A percentile compares a stretch with the other conserved stretches of the same genome.
Conservation (phyloP, 2,888 invertebrate genomes). For the Cataglyphis livida region DNA sequence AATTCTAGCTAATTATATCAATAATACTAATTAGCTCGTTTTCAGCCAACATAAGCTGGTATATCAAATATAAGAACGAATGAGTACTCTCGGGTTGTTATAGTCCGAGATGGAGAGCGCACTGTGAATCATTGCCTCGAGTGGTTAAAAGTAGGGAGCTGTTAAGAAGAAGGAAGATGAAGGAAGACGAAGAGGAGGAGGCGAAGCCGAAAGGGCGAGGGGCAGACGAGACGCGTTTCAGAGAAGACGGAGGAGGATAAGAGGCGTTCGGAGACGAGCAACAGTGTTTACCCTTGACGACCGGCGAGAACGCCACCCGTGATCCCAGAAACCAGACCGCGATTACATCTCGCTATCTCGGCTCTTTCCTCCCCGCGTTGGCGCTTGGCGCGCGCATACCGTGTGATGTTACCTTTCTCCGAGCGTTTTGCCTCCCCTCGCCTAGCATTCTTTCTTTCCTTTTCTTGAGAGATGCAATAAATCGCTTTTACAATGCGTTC, state of each 20-base stretch:
- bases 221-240: not conserved
- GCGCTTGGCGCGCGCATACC: not conserved
- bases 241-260: slow-evolving; percentile 42
- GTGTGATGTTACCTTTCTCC: slow-evolving; percentile 14
- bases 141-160: slow-evolving; percentile 68
- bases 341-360: slow-evolving; percentile 53
- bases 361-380: slow-evolving; percentile 5
- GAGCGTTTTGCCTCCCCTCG: not conserved
- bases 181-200: slow-evolving; percentile 15
- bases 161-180: slow-evolving; percentile 54
- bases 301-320: slow-evolving; percentile 73
- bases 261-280: slow-evolving; percentile 68
- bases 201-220: not conserved
- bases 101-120: slow-evolving; percentile 21
- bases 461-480: slow-evolving; percentile 25
- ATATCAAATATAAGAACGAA: slow-evolving; percentile 23
- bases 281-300: slow-evolving; percentile 75
- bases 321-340: slow-evolving; percentile 78
- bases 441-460: slow-evolving; percentile 5
- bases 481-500: slow-evolving; percentile 26
- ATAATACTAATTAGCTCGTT: slow-evolving; percentile 1
- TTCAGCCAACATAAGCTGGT: not conserved
- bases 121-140: slow-evolving; percentile 74
- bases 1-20: slow-evolving; percentile 6
- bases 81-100: not conserved